These are phyloP conservation scores for Neodontobutis hainanensis DNA, from an alignment of 2,113 vertebrate genomes.

Conservation along the genomic window DNA sequence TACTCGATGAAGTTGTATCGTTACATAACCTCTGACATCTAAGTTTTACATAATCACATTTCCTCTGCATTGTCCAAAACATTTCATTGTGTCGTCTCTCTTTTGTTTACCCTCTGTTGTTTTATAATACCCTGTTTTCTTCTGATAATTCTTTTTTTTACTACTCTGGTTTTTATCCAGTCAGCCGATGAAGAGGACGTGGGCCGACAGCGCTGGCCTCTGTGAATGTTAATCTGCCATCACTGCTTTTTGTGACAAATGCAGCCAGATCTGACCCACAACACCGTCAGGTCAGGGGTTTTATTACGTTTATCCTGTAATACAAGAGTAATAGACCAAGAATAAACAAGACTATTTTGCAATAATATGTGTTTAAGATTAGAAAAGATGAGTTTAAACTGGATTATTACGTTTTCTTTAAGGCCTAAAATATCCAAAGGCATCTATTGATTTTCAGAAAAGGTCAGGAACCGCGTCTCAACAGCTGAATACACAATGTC, in stretches of 20 bases:
- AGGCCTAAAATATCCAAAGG: too few relatives aligned
- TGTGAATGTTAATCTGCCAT: conserved; percentile 26
- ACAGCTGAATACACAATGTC: too few relatives aligned
- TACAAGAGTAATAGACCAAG: too few relatives aligned
- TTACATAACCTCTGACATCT: background rate
- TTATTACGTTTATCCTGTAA: too few relatives aligned
- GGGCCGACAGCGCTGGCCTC: conserved; percentile 1
- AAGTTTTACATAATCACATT: background rate
- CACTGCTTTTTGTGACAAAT: conserved; percentile 4
- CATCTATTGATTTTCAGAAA: too few relatives aligned
- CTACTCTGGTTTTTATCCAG: conserved; percentile 8
- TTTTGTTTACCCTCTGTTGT: conserved; percentile 1
- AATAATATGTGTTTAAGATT: too few relatives aligned
- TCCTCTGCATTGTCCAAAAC: background rate
- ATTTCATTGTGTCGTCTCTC: background rate
- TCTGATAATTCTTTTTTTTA: conserved; percentile 11
- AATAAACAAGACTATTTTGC: too few relatives aligned
- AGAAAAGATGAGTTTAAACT: too few relatives aligned
- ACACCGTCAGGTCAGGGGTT: too few relatives aligned
- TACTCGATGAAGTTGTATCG: too few relatives aligned
- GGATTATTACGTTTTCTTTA: too few relatives aligned
- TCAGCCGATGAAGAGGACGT: background rate
- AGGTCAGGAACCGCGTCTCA: too few relatives aligned
- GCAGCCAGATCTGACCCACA: background rate
- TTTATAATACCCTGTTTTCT: background rate